These are phyloP conservation scores for Luperina testacea DNA, from an alignment of 2,888 invertebrate species.

Conservation along the genomic window DNA sequence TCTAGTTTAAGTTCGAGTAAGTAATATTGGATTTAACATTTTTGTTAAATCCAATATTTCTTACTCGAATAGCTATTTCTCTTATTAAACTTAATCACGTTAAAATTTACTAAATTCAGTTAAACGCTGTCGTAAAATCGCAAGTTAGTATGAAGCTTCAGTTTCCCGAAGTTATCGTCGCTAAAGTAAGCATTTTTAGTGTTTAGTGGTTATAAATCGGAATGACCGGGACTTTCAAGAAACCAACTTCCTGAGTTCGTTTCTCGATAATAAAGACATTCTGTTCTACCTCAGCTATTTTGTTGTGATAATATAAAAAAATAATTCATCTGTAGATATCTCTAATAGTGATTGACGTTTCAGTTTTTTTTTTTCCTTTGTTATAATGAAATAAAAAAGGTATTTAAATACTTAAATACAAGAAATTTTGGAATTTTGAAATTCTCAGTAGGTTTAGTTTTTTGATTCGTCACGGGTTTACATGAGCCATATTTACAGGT, in stretches of 20 bases:
- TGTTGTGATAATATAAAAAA: neutral
- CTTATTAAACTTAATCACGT: neutral
- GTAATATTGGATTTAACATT: neutral
- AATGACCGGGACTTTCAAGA: neutral
- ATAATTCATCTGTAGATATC: too few species aligned
- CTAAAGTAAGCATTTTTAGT: constrained; percentile 4
- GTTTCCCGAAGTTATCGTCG: constrained; percentile 6
- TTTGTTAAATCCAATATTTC: too few species aligned
- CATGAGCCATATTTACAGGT: too few species aligned
- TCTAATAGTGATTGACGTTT: too few species aligned
- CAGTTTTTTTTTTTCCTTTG: too few species aligned
- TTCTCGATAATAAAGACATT: neutral
- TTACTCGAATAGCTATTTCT: neutral
- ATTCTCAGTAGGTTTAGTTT: neutral
- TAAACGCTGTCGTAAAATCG: neutral
- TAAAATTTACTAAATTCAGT: neutral
- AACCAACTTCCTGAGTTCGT: neutral
- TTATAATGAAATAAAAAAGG: too few species aligned
- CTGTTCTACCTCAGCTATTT: neutral
- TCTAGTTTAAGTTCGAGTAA: neutral
- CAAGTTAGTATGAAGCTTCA: constrained; percentile 10
- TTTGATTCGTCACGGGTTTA: neutral
- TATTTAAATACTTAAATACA: too few species aligned
- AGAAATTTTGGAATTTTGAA: neutral
- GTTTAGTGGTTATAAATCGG: constrained; percentile 29